Conservation (phyloP, 2,797 vertebrate species). For the Neosilurus hyrtlii region DNA sequence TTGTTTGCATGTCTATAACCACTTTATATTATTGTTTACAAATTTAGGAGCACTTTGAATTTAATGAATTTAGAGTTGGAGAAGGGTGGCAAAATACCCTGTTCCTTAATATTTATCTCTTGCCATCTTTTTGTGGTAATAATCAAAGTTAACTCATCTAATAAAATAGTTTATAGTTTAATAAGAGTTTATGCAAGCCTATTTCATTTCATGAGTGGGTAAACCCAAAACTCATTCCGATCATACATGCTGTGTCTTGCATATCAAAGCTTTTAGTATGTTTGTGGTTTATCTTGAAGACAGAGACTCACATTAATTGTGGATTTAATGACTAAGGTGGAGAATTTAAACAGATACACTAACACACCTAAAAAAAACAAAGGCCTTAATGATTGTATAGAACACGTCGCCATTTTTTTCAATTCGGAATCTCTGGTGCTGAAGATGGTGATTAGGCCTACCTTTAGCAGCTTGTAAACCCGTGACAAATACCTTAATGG, state of each 20-base stretch:
- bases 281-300: not conserved
- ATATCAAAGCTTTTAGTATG: not conserved
- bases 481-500: conserved; percentile 24
- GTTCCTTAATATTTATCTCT: not conserved
- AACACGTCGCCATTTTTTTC: not conserved
- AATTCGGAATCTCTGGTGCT: not conserved
- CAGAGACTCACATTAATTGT: not conserved
- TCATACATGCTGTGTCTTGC: not conserved
- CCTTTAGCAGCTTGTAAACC: conserved; percentile 14
- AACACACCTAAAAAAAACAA: not conserved
- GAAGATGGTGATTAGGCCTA: conserved; percentile 10
- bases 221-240: not conserved
- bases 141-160: not conserved
- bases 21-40: not conserved
- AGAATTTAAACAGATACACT: not conserved
- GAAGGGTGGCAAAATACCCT: not conserved
- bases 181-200: not conserved
- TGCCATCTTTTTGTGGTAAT: not conserved
- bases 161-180: not conserved
- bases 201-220: not conserved
- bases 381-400: not conserved
- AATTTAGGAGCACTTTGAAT: not conserved
- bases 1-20: not conserved
- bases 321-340: not conserved
- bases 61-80: not conserved